Evolutionary conservation across 1,140 invertebrate species (phyloP).

Genomic region (Drosophila yakuba): DNA sequence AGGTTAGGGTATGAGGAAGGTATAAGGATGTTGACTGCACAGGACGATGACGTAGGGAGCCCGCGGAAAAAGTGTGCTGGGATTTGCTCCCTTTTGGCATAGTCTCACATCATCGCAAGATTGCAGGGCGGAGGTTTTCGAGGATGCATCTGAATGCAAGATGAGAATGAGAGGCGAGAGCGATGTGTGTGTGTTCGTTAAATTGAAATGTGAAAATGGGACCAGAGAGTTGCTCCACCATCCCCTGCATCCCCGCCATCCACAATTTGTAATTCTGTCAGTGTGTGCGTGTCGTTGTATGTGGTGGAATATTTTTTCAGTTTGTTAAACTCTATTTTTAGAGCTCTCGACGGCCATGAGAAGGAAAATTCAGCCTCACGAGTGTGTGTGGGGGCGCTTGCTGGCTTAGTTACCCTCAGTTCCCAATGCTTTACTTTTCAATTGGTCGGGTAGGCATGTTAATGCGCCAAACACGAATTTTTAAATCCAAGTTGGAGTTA

Average conservation of each 20-base stretch:
- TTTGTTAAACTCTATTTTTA: constrained; percentile 83
- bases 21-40: constrained; percentile 30
- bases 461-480: constrained; percentile 68
- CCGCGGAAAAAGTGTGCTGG: constrained; percentile 58
- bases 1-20: constrained; percentile 1
- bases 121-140: constrained; percentile 16
- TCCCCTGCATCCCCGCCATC: constrained; percentile 5
- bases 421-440: constrained; percentile 22
- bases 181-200: constrained; percentile 33
- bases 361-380: constrained; percentile 46
- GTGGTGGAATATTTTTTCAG: constrained; percentile 82
- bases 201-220: constrained; percentile 62
- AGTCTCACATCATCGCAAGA: constrained; percentile 30
- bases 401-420: constrained; percentile 66
- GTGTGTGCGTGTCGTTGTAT: constrained; percentile 64
- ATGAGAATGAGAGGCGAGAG: constrained; percentile 17
- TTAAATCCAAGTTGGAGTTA: constrained; percentile 37
- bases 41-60: constrained; percentile 69
- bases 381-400: constrained; percentile 67
- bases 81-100: constrained; percentile 60
- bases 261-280: constrained; percentile 35
- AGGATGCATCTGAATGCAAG: constrained; percentile 37
- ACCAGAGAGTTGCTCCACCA: constrained; percentile 29
- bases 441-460: constrained; percentile 54
- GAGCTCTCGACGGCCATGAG: constrained; percentile 68